These are phyloP conservation scores for Heliocidaris tuberculata DNA, from an alignment of 35 echinoderm and acorn worm genomes.

Conservation along the genomic window DNA sequence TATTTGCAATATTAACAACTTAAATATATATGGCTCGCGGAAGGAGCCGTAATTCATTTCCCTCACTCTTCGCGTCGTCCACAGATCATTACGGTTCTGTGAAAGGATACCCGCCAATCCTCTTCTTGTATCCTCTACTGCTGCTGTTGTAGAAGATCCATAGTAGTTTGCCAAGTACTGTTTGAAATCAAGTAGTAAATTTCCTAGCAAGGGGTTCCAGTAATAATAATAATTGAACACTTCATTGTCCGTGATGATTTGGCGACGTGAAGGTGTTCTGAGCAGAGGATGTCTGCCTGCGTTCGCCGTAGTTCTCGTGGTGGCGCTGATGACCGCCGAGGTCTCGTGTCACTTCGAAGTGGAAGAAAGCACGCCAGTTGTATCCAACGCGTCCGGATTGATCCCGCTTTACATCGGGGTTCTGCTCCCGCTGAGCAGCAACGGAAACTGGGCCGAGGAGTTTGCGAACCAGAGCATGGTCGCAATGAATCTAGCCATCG, in stretches of 20 bases:
- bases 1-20: too few species aligned
- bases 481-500: constrained; percentile 27
- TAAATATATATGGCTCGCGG: too few species aligned
- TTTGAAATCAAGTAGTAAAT: too few species aligned
- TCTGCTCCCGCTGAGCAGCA: not conserved
- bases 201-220: too few species aligned
- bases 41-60: too few species aligned
- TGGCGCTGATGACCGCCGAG: not conserved
- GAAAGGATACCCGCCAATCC: too few species aligned
- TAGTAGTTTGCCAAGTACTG: too few species aligned
- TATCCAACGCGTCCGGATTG: not conserved
- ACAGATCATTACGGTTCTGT: too few species aligned
- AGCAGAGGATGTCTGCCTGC: not conserved
- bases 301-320: not conserved
- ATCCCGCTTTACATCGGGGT: not conserved
- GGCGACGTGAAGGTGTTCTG: not conserved
- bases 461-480: constrained; percentile 15
- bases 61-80: too few species aligned
- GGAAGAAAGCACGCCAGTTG: not conserved
- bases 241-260: not conserved
- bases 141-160: too few species aligned
- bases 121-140: too few species aligned
- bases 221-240: too few species aligned
- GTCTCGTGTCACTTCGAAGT: not conserved
- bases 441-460: not conserved